A percentile compares a stretch with the other conserved stretches of the same genome.
These are phyloP conservation scores for Parasteatoda tepidariorum DNA, from an alignment of 1,140 invertebrate genomes.

Conservation along the genomic window DNA sequence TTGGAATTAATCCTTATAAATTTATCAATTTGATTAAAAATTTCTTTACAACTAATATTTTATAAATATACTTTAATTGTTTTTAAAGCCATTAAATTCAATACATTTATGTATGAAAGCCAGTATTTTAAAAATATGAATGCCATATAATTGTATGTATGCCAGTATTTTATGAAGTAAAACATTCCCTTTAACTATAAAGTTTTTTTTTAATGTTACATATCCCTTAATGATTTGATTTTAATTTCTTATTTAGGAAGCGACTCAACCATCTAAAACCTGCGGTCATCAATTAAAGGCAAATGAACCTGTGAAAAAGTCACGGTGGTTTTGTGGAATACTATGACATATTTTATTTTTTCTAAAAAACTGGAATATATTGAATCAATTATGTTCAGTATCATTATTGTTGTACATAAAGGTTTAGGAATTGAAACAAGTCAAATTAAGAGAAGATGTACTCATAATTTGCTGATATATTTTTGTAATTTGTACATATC, in stretches of 20 bases:
- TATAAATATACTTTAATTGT: too few relatives aligned
- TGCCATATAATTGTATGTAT: not conserved
- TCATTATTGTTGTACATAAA: slow-evolving; percentile 48
- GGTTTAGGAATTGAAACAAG: slow-evolving; percentile 4
- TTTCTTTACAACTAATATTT: too few relatives aligned
- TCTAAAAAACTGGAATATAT: slow-evolving; percentile 36
- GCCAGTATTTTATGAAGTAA: not conserved
- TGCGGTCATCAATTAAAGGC: slow-evolving; percentile 79
- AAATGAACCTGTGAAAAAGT: slow-evolving; percentile 79
- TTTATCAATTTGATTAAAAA: too few relatives aligned
- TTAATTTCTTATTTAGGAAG: slow-evolving; percentile 74
- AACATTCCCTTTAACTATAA: not conserved
- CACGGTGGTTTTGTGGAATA: slow-evolving; percentile 65
- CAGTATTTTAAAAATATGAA: too few relatives aligned
- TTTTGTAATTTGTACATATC: slow-evolving; percentile 61
- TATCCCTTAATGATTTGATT: slow-evolving; percentile 11
- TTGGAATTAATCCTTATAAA: too few relatives aligned
- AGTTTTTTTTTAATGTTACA: not conserved
- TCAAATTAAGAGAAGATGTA: slow-evolving; percentile 35
- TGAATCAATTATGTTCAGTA: slow-evolving; percentile 40
- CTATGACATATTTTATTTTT: slow-evolving; percentile 62
- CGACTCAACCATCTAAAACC: slow-evolving; percentile 80
- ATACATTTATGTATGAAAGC: too few relatives aligned
- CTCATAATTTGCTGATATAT: slow-evolving; percentile 53
- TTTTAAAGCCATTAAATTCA: too few relatives aligned